Percentiles rank a stretch among this genome's conserved stretches.
These are phyloP conservation scores for Chloroceryle aenea DNA, from an alignment of 2,113 vertebrate genomes.

Conservation along the genomic window DNA sequence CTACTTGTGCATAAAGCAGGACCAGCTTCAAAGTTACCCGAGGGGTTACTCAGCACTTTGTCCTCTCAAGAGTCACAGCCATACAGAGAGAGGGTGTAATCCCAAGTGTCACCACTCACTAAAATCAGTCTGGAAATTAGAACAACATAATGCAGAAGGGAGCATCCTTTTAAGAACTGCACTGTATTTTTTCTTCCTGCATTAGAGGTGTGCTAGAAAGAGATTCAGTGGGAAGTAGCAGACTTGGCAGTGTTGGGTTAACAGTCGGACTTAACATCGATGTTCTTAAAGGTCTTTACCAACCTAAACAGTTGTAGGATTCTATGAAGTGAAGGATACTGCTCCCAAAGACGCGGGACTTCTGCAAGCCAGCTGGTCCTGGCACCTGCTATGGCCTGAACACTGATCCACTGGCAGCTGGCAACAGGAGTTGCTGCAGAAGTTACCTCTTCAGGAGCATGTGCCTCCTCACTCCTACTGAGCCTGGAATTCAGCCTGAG, in stretches of 20 bases:
- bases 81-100: neutral
- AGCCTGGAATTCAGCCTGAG: neutral
- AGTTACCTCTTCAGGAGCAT: neutral
- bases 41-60: neutral
- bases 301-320: neutral
- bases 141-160: neutral
- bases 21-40: neutral
- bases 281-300: neutral
- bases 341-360: neutral
- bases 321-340: neutral
- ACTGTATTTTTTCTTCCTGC: neutral
- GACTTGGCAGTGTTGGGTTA: neutral
- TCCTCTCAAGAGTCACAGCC: neutral
- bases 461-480: fast-evolving
- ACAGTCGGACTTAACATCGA: neutral
- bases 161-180: neutral
- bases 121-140: neutral
- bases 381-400: neutral
- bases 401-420: neutral
- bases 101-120: neutral
- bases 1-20: neutral
- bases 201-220: neutral
- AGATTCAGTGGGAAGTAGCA: neutral
- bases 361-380: neutral
- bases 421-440: neutral